Evolutionary conservation across 2,797 vertebrate species (phyloP), one percentile per base, ranked within the genome.

Genomic region (Mormyrops boulengeri): DNA sequence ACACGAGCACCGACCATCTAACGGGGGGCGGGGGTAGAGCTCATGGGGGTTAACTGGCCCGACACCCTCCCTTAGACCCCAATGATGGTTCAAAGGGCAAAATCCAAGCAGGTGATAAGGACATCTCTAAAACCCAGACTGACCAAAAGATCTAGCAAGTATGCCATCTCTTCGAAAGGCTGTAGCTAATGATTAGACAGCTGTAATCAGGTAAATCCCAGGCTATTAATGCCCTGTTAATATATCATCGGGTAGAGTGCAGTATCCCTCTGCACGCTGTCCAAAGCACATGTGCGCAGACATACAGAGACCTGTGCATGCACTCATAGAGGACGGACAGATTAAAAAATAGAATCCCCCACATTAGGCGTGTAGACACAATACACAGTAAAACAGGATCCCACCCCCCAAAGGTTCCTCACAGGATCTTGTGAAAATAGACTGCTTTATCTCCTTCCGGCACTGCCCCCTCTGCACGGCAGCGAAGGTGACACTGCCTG

Each of bases 351-450:
- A 30, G 85, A 62, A 14, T 44, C 82, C 22, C 41, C 55, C 88
- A 91, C 3, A 19, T 86, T 73, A 44, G 41, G 53, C 55, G 84
- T 49, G 85, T 89, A 95, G 93, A 91, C 94, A 94, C 92, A 96
- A 95, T 93, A 95, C 80, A 87, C 41, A 12, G 82, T 88, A 66
- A 85, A 85, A 52, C 80, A 89, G 91, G 85, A 92, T 90, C 84
- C 30, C 77, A 22, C 53, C 89, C 62, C 7, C 85, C 26, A 62
- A 93, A 91, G 93, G 88, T 86, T 69, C 22, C 55, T 73, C 60
- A 84, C 2, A 50, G 85, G 57, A 55, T 26, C 89, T 34, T 88
- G 91, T 84, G 9, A 69, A 90, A 91, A 50, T 89, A 84, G 41
- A 60, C 85, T 89, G 90, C 90, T 91, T 89, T 91, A 91, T 91